These are phyloP conservation scores for Saturnia pavonia DNA, from an alignment of 2,888 invertebrate genomes.

Conservation along the genomic window DNA sequence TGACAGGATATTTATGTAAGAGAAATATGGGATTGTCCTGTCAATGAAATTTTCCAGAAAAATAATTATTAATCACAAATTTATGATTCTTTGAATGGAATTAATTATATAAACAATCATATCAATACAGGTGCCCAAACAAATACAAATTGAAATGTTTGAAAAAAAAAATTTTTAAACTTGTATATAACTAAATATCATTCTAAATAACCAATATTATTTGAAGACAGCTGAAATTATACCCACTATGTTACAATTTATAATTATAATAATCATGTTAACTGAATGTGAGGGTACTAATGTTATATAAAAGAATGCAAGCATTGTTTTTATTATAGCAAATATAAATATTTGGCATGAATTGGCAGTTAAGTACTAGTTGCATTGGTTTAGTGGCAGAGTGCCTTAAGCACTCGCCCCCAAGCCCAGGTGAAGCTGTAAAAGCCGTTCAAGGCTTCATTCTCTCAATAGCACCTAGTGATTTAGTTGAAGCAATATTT, in stretches of 20 bases:
- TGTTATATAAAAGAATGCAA: neutral
- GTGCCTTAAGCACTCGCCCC: too few species aligned
- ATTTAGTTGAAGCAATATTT: too few species aligned
- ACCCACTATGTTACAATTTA: neutral
- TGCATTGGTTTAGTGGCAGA: too few species aligned
- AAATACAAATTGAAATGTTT: neutral
- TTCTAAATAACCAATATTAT: neutral
- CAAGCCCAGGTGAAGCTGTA: too few species aligned
- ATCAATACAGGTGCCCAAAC: neutral
- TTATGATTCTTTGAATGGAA: neutral
- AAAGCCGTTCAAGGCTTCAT: too few species aligned
- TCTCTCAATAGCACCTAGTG: too few species aligned
- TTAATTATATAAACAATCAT: neutral
- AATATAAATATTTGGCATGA: neutral
- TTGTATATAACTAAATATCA: too few species aligned
- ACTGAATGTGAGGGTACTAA: neutral
- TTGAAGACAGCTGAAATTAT: neutral
- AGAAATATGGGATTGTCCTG: conserved; percentile 76
- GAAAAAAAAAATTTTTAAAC: neutral
- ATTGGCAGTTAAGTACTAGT: too few species aligned
- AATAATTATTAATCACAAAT: neutral
- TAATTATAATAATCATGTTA: neutral
- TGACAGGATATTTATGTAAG: conserved; percentile 62
- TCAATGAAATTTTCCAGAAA: conserved; percentile 78
- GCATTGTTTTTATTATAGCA: neutral